Base-by-base conservation (phyloP, 2,113 vertebrate genomes). In the Oreotrochilus melanogaster region DNA sequence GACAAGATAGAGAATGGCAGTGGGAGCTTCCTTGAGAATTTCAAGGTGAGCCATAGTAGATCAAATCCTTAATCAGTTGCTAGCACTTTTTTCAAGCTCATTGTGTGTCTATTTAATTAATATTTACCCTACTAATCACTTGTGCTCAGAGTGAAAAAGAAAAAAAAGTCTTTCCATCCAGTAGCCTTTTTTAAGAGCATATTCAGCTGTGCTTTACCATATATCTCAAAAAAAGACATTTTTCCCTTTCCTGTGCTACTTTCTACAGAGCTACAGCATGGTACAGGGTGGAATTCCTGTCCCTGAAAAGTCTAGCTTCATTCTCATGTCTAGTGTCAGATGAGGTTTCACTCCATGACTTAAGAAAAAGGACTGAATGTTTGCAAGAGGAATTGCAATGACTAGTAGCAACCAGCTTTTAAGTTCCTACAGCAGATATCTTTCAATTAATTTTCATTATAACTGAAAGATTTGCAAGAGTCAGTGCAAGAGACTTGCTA, bases 11-110 rank as follows among this genome's bases (percentile, higher is more conserved):
- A 98, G 67, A 97, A 97, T 0, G 91, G 96, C 28, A 98, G 98
- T 5, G 98, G 98, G 28, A 98, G 99, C 18, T 99, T 99, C 94
- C 98, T 99, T 22, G 99, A 99, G 93, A 99, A 99, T 88, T 99
- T 99, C 95, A 99, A 99, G 98, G 99, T 99, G 86, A 97, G 95
- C 47, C 7, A 9, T 14, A 53, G 45, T 39, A 30, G n/a, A 8
- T 10, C 50, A 39, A 56, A 56, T 67, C 30, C 31, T 67, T 43
- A 37, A 15, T 3, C 18, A 57, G 54, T 31, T 35, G 21, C 57
- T 37, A 30, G 56, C 8, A 9, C 33, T 75, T 57, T 61, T n/a
- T 28, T 83, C 42, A 65, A 54, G 30, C 31, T 91, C 8, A 5
- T 9, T 24, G 24, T 43, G 33, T 76, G 45, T 45, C 24, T 28